Evolutionary conservation across 1,140 invertebrate genomes (phyloP), one percentile per base, ranked within the genome.

Genomic region (Amphibalanus amphitrite): DNA sequence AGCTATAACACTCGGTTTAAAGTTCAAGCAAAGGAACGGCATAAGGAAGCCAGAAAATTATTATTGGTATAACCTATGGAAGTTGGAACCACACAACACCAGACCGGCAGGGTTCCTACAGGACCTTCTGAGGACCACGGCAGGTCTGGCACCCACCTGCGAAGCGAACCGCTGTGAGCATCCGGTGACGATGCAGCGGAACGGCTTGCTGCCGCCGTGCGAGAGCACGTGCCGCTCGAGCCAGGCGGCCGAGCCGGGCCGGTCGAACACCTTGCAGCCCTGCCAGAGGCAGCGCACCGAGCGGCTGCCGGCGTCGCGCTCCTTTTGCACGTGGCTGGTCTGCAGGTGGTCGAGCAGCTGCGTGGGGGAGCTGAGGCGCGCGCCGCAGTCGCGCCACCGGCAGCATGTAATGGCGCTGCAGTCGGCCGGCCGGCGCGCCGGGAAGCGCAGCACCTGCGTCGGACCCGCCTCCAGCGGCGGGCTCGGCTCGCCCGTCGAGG

Each of bases 251-350:
- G 93, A 96, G 0, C 93, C 96, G 26, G 88, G 88, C 77, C 90
- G 88, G 74, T 91, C 90, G 79, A 91, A 93, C n/a, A 97, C 94
- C 81, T 96, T 96, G 82, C 94, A 97, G 10, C 90, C 90, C 74
- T 87, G 85, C 93, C 93, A 97, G 28, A 93, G 84, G 79, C 93
- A 97, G 15, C 92, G 87, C 79, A 90, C 1, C 3, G 47, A 59
- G 6, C 47, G 95, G 74, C 89, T 90, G 78, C 91, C 88, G 0
- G 87, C 87, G 29, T 77, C 78, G 30, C 86, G 87, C 83, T 95
- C 92, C 33, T 87, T 84, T 79, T 91, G 89, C 74, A 95, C 92
- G 81, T 95, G 93, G 73, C 86, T 85, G 69, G 83, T 81, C 89
- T 90, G 79, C 38, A 84, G 47, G 47, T 59, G 47, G 47, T 59